A percentile compares a stretch with the other conserved stretches of the same genome.
Conservation (phyloP, 2,113 vertebrate genomes). For the Ciconia maguari region DNA sequence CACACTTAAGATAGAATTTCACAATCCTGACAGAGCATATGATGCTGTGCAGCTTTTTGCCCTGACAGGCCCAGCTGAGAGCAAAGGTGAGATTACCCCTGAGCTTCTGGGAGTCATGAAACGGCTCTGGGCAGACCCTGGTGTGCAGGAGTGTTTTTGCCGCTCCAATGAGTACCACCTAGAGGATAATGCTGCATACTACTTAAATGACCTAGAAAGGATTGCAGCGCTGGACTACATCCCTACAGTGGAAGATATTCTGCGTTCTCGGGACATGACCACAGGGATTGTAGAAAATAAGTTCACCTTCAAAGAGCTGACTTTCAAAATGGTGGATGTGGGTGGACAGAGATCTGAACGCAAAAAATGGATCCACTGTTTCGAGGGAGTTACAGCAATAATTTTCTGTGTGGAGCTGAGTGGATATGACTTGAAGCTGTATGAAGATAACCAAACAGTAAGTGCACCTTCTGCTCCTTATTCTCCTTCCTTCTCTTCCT, state of each 20-base stretch:
- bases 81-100: slow-evolving; percentile 95
- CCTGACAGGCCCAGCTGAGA: slow-evolving; percentile 93
- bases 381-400: slow-evolving; percentile 98
- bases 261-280: slow-evolving; percentile 98
- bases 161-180: slow-evolving; percentile 98
- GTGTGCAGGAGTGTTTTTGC: slow-evolving; percentile 95
- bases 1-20: slow-evolving; percentile 96
- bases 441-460: slow-evolving; percentile 99
- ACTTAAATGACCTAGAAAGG: slow-evolving; percentile 96
- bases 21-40: slow-evolving; percentile 94
- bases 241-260: slow-evolving; percentile 97
- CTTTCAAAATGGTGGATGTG: slow-evolving; percentile 99
- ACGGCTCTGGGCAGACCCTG: slow-evolving; percentile 92
- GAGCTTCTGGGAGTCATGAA: slow-evolving; percentile 97
- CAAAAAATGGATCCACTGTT: slow-evolving; percentile 99
- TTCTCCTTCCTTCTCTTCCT: neutral
- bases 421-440: slow-evolving; percentile 98
- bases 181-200: slow-evolving; percentile 98
- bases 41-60: slow-evolving; percentile 98
- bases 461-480: slow-evolving; percentile 31
- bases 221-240: slow-evolving; percentile 94
- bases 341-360: slow-evolving; percentile 96
- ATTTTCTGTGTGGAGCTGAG: slow-evolving; percentile 99
- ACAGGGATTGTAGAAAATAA: slow-evolving; percentile 99
- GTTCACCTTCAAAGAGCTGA: slow-evolving; percentile 99